Conservation (phyloP, 2,113 vertebrate species). For the Cricetomys ansorgei region DNA sequence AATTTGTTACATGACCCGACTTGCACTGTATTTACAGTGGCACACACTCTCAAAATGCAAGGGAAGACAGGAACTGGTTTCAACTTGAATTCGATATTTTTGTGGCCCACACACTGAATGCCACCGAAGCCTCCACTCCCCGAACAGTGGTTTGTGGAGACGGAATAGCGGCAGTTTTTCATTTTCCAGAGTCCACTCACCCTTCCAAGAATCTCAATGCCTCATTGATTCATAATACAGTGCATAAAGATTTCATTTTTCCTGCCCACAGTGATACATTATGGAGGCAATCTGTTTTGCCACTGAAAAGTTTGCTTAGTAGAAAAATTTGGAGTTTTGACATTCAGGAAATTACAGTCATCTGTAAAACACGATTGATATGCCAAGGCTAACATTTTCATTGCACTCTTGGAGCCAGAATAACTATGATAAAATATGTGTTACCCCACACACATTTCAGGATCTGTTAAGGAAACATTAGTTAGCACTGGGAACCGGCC, state of each 20-base stretch:
- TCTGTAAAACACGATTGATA: slow-evolving; percentile 89
- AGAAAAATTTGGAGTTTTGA: slow-evolving; percentile 90
- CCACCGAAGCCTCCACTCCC: slow-evolving; percentile 76
- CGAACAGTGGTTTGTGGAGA: slow-evolving; percentile 82
- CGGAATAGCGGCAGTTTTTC: slow-evolving; percentile 87
- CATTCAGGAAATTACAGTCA: slow-evolving; percentile 91
- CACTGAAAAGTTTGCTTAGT: slow-evolving; percentile 90
- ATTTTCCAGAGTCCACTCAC: slow-evolving; percentile 88
- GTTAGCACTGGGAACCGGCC: slow-evolving; percentile 65
- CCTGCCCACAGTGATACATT: slow-evolving; percentile 89
- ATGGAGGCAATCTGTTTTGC: slow-evolving; percentile 89
- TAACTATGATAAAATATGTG: slow-evolving; percentile 85
- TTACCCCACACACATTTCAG: slow-evolving; percentile 64
- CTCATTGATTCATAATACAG: slow-evolving; percentile 92
- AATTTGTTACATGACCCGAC: slow-evolving; percentile 72
- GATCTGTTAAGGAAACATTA: slow-evolving; percentile 81
- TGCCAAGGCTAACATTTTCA: slow-evolving; percentile 89
- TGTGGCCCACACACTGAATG: slow-evolving; percentile 64
- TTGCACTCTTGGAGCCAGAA: slow-evolving; percentile 83
- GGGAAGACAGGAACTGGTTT: slow-evolving; percentile 79
- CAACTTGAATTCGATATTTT: slow-evolving; percentile 76
- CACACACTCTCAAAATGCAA: slow-evolving; percentile 75
- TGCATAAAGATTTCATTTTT: slow-evolving; percentile 91
- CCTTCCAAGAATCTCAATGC: slow-evolving; percentile 90
- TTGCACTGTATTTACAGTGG: slow-evolving; percentile 73